Percentiles rank a stretch among this genome's conserved stretches.
phyloP scores from a whole-genome alignment of 2,888 invertebrate genomes.

The Andrena hattorfiana region DNA sequence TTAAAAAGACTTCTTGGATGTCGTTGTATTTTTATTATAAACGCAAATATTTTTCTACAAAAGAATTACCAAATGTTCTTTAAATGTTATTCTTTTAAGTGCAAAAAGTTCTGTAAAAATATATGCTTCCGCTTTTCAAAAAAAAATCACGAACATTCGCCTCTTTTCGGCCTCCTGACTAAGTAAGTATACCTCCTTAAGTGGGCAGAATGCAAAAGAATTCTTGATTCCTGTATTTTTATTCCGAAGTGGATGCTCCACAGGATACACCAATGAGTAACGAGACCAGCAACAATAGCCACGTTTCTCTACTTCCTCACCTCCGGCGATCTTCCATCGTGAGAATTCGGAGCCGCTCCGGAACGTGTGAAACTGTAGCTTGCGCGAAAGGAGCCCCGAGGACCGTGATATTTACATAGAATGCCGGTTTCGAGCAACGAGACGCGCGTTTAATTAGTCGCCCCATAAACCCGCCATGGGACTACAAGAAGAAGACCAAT shows the following conservation, averaged over 20 bases:
- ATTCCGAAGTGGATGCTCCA: not conserved
- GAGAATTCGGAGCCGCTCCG: conserved; percentile 13
- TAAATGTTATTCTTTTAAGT: too few relatives aligned
- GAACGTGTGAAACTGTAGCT: conserved; percentile 29
- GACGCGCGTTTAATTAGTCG: conserved; percentile 21
- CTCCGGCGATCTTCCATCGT: conserved; percentile 28
- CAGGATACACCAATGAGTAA: conserved; percentile 13
- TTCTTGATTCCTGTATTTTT: not conserved
- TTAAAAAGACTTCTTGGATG: too few relatives aligned
- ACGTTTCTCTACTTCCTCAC: conserved; percentile 34
- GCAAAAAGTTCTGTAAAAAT: too few relatives aligned
- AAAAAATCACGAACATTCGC: too few relatives aligned
- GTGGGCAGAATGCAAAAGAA: not conserved
- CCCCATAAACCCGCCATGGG: not conserved
- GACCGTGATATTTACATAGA: conserved; percentile 30
- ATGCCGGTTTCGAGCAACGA: conserved; percentile 20
- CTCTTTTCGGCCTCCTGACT: too few relatives aligned
- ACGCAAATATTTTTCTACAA: too few relatives aligned
- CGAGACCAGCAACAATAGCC: conserved; percentile 28
- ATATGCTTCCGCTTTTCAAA: too few relatives aligned
- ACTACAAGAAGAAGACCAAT: not conserved
- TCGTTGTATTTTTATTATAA: too few relatives aligned
- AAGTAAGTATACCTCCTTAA: not conserved
- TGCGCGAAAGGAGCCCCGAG: conserved; percentile 6
- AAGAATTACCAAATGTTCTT: too few relatives aligned